Percentiles rank a stretch among this genome's conserved stretches.
Conservation (phyloP, 2,113 vertebrate species). For the Neoarius graeffei region DNA sequence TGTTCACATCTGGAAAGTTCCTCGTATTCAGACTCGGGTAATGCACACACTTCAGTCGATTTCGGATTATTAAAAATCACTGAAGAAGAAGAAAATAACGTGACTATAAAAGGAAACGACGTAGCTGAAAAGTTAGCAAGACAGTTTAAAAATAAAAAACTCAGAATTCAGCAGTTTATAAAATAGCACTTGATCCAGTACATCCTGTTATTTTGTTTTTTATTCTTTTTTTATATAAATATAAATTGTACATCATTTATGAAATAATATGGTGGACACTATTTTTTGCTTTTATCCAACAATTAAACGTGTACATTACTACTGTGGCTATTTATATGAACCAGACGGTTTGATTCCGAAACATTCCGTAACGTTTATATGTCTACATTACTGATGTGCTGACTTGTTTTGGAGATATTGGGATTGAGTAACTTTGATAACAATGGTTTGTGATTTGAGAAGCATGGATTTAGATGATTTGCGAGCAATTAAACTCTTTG, state of each 20-base stretch:
- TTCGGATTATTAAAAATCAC: neutral
- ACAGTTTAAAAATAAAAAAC: neutral
- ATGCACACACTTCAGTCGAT: neutral
- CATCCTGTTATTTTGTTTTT: neutral
- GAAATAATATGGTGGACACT: neutral
- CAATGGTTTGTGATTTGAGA: neutral
- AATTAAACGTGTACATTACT: neutral
- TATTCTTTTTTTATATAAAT: too few relatives aligned
- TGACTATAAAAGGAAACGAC: neutral
- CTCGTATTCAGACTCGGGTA: neutral
- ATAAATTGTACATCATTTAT: neutral
- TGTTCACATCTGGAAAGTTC: neutral
- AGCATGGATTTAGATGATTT: neutral
- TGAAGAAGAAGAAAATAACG: neutral
- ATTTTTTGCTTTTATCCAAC: neutral
- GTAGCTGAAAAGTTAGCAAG: neutral
- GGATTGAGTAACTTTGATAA: neutral
- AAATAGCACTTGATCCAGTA: constrained; percentile 1
- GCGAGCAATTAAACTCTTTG: neutral
- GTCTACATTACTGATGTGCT: neutral
- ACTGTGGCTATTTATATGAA: neutral
- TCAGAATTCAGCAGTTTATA: neutral
- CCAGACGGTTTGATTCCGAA: neutral
- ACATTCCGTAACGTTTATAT: neutral
- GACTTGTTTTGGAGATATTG: neutral